Conservation (phyloP, 2,888 invertebrate species). For the Junonia oenone region DNA sequence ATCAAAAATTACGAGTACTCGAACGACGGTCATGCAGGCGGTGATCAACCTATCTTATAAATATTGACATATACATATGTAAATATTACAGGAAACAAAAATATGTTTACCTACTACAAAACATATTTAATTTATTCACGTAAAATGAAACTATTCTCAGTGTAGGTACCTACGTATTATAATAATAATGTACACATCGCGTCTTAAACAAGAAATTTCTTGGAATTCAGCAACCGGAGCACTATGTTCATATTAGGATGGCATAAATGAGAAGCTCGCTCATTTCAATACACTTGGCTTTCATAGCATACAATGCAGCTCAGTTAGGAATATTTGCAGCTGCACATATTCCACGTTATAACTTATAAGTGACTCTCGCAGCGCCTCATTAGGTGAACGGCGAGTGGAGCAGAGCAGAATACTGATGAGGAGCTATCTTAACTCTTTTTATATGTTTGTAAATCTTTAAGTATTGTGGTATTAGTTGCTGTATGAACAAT, state of each 20-base stretch:
- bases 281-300: slow-evolving; percentile 1
- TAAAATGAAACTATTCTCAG: not conserved
- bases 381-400: slow-evolving; percentile 16
- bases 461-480: not conserved
- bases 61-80: too few species aligned
- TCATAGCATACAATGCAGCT: not conserved
- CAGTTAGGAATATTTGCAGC: slow-evolving; percentile 1
- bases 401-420: slow-evolving; percentile 8
- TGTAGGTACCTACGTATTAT: not conserved
- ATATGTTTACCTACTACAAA: too few species aligned
- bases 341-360: slow-evolving; percentile 15
- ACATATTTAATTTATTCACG: too few species aligned
- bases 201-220: not conserved
- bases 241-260: not conserved
- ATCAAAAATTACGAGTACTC: not conserved
- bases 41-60: too few species aligned
- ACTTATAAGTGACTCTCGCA: slow-evolving; percentile 13
- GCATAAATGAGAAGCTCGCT: not conserved
- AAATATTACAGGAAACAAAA: too few species aligned
- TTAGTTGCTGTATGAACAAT: not conserved
- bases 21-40: not conserved
- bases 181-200: not conserved
- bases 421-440: slow-evolving; percentile 16
- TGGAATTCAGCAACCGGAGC: not conserved
- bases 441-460: slow-evolving; percentile 8